Percentiles rank a stretch among this genome's conserved stretches.
Conservation (phyloP, 2,113 vertebrate species). For the Nycticebus coucang region DNA sequence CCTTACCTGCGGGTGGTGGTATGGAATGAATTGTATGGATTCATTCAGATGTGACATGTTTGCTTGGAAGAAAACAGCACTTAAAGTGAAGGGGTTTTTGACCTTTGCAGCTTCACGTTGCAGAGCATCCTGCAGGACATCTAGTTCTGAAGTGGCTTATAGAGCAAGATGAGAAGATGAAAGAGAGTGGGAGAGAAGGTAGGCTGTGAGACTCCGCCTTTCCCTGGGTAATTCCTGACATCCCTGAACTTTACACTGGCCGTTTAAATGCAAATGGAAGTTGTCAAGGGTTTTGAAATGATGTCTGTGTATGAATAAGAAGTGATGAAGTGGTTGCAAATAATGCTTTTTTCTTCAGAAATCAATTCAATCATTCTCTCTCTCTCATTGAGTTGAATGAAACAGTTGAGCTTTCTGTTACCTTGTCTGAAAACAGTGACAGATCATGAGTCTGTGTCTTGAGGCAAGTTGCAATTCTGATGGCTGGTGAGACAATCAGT, state of each 20-base stretch:
- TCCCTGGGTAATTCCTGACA: neutral
- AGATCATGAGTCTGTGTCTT: neutral
- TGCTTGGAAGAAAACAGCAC: neutral
- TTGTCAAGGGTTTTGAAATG: neutral
- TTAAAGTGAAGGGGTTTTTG: neutral
- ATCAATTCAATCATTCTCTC: neutral
- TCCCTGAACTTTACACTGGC: neutral
- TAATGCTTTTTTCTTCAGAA: neutral
- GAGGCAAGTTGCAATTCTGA: neutral
- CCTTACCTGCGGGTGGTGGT: neutral
- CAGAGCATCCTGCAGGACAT: conserved; percentile 96
- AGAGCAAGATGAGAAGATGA: conserved; percentile 92
- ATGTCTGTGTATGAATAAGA: neutral
- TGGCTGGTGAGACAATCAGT: neutral
- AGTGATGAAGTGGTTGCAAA: neutral
- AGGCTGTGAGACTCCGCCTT: conserved; percentile 57
- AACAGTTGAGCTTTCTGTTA: neutral
- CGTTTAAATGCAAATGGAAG: neutral
- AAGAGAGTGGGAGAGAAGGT: conserved; percentile 90
- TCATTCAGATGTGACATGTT: neutral
- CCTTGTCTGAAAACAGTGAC: neutral
- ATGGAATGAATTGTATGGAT: neutral
- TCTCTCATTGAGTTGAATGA: neutral
- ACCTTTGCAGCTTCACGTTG: conserved; percentile 92
- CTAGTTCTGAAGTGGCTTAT: conserved; percentile 97